Evolutionary conservation across 2,797 vertebrate genomes (phyloP), one percentile per base, ranked within the genome.

Genomic region (Caiman crocodilus): DNA sequence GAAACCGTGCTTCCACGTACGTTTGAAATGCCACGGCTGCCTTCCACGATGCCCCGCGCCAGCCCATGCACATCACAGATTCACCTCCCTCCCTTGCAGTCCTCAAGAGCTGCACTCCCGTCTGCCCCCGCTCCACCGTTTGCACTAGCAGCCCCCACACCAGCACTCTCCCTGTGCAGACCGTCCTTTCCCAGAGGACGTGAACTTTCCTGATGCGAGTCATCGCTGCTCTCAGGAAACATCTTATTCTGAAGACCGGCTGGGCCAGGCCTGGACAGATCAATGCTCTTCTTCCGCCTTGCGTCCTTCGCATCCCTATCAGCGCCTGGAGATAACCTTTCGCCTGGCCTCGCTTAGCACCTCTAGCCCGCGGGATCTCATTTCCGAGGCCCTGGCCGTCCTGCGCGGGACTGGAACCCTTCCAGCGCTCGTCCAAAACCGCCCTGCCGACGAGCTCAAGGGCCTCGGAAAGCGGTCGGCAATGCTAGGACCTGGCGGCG

Each of bases 181-280:
- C 80, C 76, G 89, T 93, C 92, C 96, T 90, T 89, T 80, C 82
- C 76, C 75, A 61, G 42, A 94, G 94, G 91, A 74, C 84, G 87
- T 18, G 94, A 94, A 92, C 92, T 77, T 30, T 59, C 69, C 71
- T 50, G 20, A 55, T 3, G 3, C 74, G 95, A 97, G 87, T 95
- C 95, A 94, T 75, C 82, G 2, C 7, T 17, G 79, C 87, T 65
- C 9, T 3, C 75, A 94, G 92, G 95, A 95, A 93, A 88, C 21
- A 17, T 65, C 91, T 91, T 78, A 14, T 64, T 59, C 90, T 80
- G n/a, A n/a, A 57, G 35, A 35, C 35, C 6, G 35, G 35, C 35
- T 35, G 35, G 35, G 35, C 35, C 35, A 6, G 35, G 35, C 35
- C 95, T 96, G 83, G 93, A 96, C 84, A 93, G 91, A 87, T 59